Conservation (phyloP, 2,797 vertebrate genomes). For the Alcedo quadribrachys region DNA sequence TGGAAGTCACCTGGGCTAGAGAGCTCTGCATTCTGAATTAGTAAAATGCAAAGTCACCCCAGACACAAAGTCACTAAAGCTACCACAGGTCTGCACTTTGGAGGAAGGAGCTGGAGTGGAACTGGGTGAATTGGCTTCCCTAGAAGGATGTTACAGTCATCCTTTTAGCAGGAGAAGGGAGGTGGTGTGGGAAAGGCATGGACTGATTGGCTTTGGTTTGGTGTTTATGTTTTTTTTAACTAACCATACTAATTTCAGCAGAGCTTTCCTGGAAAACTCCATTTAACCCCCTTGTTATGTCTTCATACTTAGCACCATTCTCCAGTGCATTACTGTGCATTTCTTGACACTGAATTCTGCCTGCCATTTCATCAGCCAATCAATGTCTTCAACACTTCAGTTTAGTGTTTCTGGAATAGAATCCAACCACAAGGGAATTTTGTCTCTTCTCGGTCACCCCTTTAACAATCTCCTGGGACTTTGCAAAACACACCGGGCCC, state of each 20-base stretch:
- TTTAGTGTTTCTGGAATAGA: background rate
- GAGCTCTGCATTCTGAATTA: background rate
- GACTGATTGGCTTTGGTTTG: background rate
- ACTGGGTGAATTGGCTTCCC: background rate
- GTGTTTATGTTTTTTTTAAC: background rate
- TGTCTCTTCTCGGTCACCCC: background rate
- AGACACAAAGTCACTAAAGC: background rate
- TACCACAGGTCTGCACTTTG: background rate
- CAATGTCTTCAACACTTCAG: background rate
- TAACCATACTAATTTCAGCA: background rate
- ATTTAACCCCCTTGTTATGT: background rate
- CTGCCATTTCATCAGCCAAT: background rate
- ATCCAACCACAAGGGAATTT: background rate
- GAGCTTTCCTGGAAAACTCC: background rate
- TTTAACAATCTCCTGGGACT: background rate
- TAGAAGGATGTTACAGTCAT: background rate
- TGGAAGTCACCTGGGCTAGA: background rate
- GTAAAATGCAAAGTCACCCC: background rate
- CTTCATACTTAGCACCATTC: background rate
- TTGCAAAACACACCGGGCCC: background rate
- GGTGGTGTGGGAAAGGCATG: background rate
- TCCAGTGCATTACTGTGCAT: background rate
- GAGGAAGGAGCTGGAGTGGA: background rate
- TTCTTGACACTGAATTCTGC: background rate
- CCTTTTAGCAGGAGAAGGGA: background rate